Conservation (phyloP, 2,113 vertebrate species). For the Sander vitreus region DNA sequence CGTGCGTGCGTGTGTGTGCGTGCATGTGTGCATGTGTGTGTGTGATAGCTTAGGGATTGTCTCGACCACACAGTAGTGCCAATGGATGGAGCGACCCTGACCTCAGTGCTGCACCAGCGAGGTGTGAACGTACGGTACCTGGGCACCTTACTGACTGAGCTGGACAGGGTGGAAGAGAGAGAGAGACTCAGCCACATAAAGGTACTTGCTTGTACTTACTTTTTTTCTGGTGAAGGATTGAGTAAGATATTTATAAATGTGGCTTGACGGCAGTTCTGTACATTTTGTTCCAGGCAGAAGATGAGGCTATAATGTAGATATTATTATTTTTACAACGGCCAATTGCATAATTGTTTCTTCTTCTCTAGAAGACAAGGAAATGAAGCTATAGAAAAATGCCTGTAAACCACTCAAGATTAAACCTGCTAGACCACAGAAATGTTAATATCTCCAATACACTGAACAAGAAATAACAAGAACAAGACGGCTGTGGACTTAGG, state of each 20-base stretch:
- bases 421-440: background rate
- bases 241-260: background rate
- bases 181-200: slow-evolving; percentile 89
- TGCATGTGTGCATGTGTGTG: slow-evolving; percentile 35
- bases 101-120: slow-evolving; percentile 90
- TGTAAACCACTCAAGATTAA: background rate
- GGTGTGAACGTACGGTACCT: slow-evolving; percentile 96
- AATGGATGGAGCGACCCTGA: slow-evolving; percentile 91
- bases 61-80: slow-evolving; percentile 89
- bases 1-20: slow-evolving; percentile 31
- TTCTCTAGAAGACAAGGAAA: background rate
- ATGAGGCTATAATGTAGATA: background rate
- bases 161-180: slow-evolving; percentile 83
- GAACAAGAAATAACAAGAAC: background rate
- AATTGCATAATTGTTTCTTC: background rate
- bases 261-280: background rate
- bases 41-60: slow-evolving; percentile 90
- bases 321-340: background rate
- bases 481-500: background rate
- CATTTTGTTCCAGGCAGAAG: background rate
- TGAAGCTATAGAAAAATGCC: background rate
- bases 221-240: background rate
- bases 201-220: slow-evolving; percentile 67
- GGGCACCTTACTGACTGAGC: slow-evolving; percentile 87
- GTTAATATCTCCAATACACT: background rate